Base-by-base conservation (phyloP, 2,113 vertebrate species). In the Neolamprologus longior region DNA sequence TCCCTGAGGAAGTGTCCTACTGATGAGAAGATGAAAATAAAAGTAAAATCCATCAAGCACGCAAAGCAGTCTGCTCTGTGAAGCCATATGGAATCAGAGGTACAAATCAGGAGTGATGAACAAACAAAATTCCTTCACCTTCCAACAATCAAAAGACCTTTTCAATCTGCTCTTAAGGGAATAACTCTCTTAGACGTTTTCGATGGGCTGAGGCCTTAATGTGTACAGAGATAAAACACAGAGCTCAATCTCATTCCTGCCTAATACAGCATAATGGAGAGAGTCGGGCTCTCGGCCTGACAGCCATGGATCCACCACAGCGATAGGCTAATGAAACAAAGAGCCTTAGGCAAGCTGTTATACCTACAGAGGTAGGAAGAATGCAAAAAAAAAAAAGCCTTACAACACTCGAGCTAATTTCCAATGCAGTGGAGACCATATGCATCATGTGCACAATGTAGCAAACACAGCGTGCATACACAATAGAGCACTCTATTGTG, bases 251-350 rank as follows among this genome's bases (percentile, higher is more conserved):
- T 83, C 76, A 68, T 80, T 83, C 78, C 79, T 89, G 85, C 68
- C 88, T 94, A 88, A 93, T 88, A 91, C 92, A 55, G 55, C 82
- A 85, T 90, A 94, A 95, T 87, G 86, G 86, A 87, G 82, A 80
- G 88, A 94, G 90, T 84, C 85, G 28, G 87, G 58, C 58, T 91
- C 89, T 35, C 87, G 82, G 88, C 79, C 47, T 90, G 94, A 91
- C 87, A 93, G 90, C 82, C 47, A 71, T 84, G 80, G 87, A 94
- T 93, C 90, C 82, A 88, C 68, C 82, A 71, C n/a, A 19, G 85
- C 42, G 83, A 92, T 92, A 88, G 85, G 86, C 90, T 94, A 93
- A 94, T 95, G 90, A 95, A 92, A 94, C 87, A 92, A 92, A 92
- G 82, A 89, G 91, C 93, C 90, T 71, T 79, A 61, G 89, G 88